Evolutionary conservation across 2,797 vertebrate genomes (phyloP).

Genomic region (Buceros bicornis): DNA sequence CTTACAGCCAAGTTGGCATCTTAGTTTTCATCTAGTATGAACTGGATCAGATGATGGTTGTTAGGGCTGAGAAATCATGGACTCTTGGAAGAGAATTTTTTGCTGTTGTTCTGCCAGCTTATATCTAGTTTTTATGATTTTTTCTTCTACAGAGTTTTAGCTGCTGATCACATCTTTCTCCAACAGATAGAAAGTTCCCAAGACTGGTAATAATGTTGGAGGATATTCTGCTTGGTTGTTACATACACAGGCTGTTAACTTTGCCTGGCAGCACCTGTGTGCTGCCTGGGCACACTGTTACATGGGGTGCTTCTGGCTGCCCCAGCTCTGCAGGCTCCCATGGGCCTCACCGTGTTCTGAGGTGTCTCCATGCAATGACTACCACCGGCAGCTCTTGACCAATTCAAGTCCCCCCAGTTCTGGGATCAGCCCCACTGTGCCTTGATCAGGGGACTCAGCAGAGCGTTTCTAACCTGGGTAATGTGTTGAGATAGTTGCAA

Average conservation of each 20-base stretch:
- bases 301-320: neutral
- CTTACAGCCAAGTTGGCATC: neutral
- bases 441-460: neutral
- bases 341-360: neutral
- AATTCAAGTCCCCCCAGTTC: neutral
- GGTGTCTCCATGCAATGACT: rapidly evolving
- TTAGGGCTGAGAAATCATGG: neutral
- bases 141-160: neutral
- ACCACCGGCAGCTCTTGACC: neutral
- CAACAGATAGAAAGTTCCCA: neutral
- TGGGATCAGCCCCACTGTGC: neutral
- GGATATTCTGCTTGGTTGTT: neutral
- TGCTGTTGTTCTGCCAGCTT: neutral
- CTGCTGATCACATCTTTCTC: neutral
- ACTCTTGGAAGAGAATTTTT: neutral
- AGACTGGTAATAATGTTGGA: neutral
- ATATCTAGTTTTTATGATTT: neutral
- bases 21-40: neutral
- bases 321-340: neutral
- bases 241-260: neutral
- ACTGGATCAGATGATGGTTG: neutral
- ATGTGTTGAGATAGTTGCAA: neutral
- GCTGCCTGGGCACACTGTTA: neutral
- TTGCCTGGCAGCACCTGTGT: neutral
- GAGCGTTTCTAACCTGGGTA: neutral